phyloP scores from a whole-genome alignment of 2,888 invertebrate genomes.

The Athetis lepigone region DNA sequence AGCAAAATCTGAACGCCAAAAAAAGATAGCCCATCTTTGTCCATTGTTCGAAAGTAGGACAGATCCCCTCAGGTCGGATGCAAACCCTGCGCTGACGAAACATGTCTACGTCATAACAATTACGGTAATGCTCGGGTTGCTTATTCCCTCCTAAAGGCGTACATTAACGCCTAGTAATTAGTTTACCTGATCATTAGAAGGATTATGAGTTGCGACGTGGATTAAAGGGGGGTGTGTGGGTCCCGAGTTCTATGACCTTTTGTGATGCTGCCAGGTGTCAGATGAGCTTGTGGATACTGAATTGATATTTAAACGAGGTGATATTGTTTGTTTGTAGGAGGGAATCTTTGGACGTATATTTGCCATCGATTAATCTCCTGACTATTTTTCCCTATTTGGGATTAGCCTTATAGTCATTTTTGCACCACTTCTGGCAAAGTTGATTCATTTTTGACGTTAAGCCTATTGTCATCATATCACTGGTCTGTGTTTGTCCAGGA shows the following conservation, averaged over 20 bases:
- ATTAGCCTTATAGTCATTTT: no score
- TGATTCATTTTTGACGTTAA: no score
- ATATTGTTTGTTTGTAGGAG: no score
- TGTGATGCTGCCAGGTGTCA: not conserved
- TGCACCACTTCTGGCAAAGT: no score
- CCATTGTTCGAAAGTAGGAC: constrained; percentile 53
- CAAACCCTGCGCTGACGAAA: constrained; percentile 46
- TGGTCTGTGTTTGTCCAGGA: no score
- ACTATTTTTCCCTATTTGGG: no score
- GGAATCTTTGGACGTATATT: no score
- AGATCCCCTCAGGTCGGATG: constrained; percentile 44
- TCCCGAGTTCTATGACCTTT: constrained; percentile 17
- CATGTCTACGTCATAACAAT: constrained; percentile 60
- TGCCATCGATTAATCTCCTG: no score
- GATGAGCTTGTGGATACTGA: constrained; percentile 9
- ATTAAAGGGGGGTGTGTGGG: constrained; percentile 41
- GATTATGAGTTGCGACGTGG: constrained; percentile 55
- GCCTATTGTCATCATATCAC: no score
- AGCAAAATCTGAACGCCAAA: constrained; percentile 1
- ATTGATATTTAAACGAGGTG: not conserved
- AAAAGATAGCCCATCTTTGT: constrained; percentile 5
- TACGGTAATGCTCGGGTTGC: constrained; percentile 52
- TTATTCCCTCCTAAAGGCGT: constrained; percentile 49
- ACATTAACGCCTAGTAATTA: constrained; percentile 64
- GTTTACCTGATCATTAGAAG: constrained; percentile 62